Conservation (phyloP, 2,797 vertebrate genomes). For the Pempheris klunzingeri region DNA sequence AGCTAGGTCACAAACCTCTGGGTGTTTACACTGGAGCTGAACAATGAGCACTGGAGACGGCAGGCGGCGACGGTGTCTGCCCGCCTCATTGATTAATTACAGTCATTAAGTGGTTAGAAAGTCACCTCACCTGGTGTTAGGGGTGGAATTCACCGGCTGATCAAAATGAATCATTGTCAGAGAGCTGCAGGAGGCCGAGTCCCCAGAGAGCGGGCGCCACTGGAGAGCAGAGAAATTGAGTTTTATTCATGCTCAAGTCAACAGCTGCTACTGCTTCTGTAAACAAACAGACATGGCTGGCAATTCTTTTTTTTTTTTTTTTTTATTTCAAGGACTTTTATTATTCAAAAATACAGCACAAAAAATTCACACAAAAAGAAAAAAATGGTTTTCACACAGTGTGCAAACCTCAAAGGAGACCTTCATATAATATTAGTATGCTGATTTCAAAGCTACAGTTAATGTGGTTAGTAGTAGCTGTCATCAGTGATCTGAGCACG, state of each 20-base stretch:
- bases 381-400: conserved; percentile 73
- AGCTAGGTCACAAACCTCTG: conserved; percentile 29
- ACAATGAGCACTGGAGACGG: not conserved
- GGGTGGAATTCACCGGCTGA: conserved; percentile 68
- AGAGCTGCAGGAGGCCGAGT: conserved; percentile 47
- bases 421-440: conserved; percentile 79
- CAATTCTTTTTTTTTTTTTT: not conserved
- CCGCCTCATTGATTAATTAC: conserved; percentile 76
- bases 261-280: conserved; percentile 14
- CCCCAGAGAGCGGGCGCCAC: conserved; percentile 14
- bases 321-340: conserved; percentile 76
- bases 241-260: conserved; percentile 41
- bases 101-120: conserved; percentile 79
- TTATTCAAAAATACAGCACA: conserved; percentile 88
- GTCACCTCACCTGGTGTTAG: conserved; percentile 81
- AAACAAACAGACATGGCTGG: conserved; percentile 5
- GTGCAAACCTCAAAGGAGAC: conserved; percentile 76
- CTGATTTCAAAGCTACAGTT: conserved; percentile 76
- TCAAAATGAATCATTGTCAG: conserved; percentile 76
- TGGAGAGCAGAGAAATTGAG: conserved; percentile 22
- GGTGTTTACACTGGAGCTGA: conserved; percentile 29
- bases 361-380: conserved; percentile 80
- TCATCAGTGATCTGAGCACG: conserved; percentile 56
- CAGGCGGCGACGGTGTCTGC: conserved; percentile 20
- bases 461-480: conserved; percentile 77